These are phyloP conservation scores for Halcyon malimbica DNA, from an alignment of 2,113 vertebrate genomes.

Conservation along the genomic window DNA sequence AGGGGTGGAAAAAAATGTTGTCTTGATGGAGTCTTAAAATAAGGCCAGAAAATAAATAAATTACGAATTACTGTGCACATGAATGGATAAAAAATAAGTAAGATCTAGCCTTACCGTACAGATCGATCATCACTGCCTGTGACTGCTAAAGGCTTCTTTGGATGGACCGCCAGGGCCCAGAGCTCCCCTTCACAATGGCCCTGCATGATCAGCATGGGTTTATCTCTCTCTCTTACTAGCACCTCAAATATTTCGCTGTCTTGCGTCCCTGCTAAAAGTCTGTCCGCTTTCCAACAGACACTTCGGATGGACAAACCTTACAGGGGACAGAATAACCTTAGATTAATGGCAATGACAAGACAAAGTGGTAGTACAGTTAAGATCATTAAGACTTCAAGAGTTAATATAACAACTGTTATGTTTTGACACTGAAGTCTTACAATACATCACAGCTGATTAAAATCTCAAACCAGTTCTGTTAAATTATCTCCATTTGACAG, in stretches of 20 bases:
- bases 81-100: background rate
- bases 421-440: background rate
- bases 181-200: conserved; percentile 97
- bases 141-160: conserved; percentile 93
- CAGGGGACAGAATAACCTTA: background rate
- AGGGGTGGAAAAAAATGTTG: background rate
- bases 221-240: conserved; percentile 93
- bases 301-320: conserved; percentile 94
- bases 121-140: conserved; percentile 95
- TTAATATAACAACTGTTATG: background rate
- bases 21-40: background rate
- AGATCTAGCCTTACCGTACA: conserved; percentile 80
- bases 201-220: conserved; percentile 93
- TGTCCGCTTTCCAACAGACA: conserved; percentile 95
- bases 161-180: conserved; percentile 93
- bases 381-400: background rate
- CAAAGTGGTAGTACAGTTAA: background rate
- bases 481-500: background rate
- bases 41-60: background rate
- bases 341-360: background rate
- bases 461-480: background rate
- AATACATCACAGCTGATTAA: background rate
- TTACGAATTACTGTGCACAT: accelerated
- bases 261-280: conserved; percentile 93
- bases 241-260: conserved; percentile 99